Base-by-base conservation (phyloP, 1,140 invertebrate species). In the Bombyx mori region DNA sequence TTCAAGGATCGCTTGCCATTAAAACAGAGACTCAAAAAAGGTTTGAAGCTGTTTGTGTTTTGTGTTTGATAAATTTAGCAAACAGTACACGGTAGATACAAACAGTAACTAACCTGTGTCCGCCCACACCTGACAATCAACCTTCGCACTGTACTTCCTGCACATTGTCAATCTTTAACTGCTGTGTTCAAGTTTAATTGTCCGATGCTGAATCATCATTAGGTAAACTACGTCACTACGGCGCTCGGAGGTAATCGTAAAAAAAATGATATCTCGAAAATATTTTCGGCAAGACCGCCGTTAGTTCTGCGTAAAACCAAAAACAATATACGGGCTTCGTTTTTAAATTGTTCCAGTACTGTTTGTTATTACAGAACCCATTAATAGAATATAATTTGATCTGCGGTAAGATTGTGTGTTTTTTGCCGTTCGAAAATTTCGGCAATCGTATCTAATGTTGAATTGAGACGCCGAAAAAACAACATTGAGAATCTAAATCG, bases 401-500 rank as follows among this genome's bases (percentile, higher is more conserved):
- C 57, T 65, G 64, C 47, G 69, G 61, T 58, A 71, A 61, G 63
- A 69, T 78, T 82, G 72, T 68, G 46, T 18, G 57, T 74, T 78
- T 81, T 77, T 82, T 78, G 63, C 56, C 18, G 48, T 56, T 55
- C 54, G 58, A 68, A 56, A 74, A 63, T 70, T 56, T 75, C 68
- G 67, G 60, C 62, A 65, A 58, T 73, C 66, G 66, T 79, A 80
- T 77, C 72, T 67, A 63, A 73, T 68, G 61, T 62, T 8, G 62
- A 71, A 76, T 75, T 65, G 54, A 65, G 52, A 46, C 42, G 49
- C 52, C 22, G 45, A 69, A 77, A 79, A 77, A 73, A 69, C 56
- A 53, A 59, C 64, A 68, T 65, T 63, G 62, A 63, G 65, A 72
- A 63, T 65, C 56, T 71, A 80, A 79, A 82, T 80, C 66, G 73